Evolutionary conservation across 2,113 vertebrate genomes (phyloP), one percentile per base, ranked within the genome.

Genomic region (Crocuta crocuta): DNA sequence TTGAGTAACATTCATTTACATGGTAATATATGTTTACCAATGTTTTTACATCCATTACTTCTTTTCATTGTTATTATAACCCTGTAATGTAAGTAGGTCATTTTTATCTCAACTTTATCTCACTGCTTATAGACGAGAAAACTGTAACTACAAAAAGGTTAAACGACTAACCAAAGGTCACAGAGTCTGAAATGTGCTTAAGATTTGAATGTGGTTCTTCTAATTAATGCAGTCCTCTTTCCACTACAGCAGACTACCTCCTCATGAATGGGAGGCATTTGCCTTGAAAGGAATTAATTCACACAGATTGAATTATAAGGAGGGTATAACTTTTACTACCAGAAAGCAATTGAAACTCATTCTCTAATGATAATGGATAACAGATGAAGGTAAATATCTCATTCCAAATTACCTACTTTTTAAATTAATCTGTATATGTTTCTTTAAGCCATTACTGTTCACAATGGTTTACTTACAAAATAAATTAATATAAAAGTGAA

Each of bases 31-130:
- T 45, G 31, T 31, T 95, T 87, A 87, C 63, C 58, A 87, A 89
- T 5, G 8, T 31, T 83, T 94, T 78, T 86, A 83, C 0, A 95
- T 39, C 24, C 83, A 86, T 79, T 53, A 84, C 61, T 96, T 74
- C 1, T 71, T 82, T 80, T 87, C 35, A 81, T 93, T n/a, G n/a
- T 93, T 90, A 80, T 63, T 63, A 97, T 68, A 92, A 90, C 19
- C 45, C 55, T 81, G 1, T n/a, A 90, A 68, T 70, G 4, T 35
- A 93, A 16, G 61, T 35, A 89, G 16, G 10, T 2, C 58, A 94
- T 53, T 89, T 94, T 88, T 45, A 87, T 58, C 24, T 66, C 63
- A 95, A 23, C 35, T 80, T 83, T 79, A 58, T 45, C 43, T 89
- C 53, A 66, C 10, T 68, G 50, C 19, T 97, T 74, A 95, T 5